These are phyloP conservation scores for Sturnira hondurensis DNA, from an alignment of 2,113 vertebrate genomes.

Conservation along the genomic window DNA sequence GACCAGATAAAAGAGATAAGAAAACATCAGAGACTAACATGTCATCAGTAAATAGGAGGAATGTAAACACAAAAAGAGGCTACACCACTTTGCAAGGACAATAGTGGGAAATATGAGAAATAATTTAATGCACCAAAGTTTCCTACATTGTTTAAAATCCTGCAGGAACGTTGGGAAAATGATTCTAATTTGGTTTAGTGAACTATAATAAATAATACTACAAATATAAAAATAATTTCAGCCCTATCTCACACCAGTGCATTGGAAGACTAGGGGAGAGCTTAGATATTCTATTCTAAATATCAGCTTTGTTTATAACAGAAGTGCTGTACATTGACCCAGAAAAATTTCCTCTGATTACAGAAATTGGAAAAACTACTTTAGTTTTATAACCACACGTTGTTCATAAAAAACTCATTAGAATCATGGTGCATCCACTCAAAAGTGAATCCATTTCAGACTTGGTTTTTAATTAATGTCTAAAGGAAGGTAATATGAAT, in stretches of 20 bases:
- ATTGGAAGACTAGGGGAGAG: background rate
- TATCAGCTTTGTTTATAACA: slow-evolving; percentile 39
- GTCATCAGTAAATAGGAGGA: background rate
- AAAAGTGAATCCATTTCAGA: background rate
- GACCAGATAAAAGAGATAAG: slow-evolving; percentile 39
- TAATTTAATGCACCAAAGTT: background rate
- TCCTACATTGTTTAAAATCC: background rate
- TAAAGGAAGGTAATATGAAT: background rate
- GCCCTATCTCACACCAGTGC: background rate
- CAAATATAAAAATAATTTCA: background rate
- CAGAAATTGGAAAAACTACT: slow-evolving; percentile 6
- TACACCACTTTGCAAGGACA: background rate
- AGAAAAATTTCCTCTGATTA: slow-evolving; percentile 60
- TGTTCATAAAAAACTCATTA: background rate
- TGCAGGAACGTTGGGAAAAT: background rate
- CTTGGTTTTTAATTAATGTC: background rate
- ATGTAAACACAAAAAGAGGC: background rate
- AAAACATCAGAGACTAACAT: slow-evolving; percentile 33
- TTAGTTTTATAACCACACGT: slow-evolving; percentile 39
- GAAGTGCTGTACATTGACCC: background rate
- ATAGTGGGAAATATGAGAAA: background rate
- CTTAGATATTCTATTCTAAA: slow-evolving; percentile 1
- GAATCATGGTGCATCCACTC: no score
- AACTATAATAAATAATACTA: background rate
- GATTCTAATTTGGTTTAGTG: background rate